phyloP scores from a whole-genome alignment of 2,113 vertebrate genomes.

The Lichenostomus cassidix region DNA sequence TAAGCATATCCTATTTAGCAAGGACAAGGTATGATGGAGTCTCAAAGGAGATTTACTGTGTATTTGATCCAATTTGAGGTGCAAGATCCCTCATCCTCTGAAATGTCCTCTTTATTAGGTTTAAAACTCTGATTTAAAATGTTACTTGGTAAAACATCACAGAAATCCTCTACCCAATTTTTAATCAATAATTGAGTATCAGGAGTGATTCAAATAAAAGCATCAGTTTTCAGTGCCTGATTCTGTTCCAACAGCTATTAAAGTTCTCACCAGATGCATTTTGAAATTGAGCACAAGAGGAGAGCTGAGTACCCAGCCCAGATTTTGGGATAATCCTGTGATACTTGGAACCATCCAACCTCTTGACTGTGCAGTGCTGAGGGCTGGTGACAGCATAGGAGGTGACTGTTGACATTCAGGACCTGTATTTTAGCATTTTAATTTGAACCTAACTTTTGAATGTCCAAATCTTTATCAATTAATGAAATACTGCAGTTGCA shows the following conservation, averaged over 20 bases:
- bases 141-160: not conserved
- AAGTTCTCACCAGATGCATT: not conserved
- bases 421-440: not conserved
- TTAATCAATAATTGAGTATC: not conserved
- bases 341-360: not conserved
- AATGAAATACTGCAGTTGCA: not conserved
- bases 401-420: not conserved
- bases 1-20: not conserved
- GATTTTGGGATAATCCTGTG: not conserved
- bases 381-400: not conserved
- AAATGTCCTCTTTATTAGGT: not conserved
- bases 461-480: not conserved
- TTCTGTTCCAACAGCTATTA: not conserved
- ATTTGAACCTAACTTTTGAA: not conserved
- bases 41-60: not conserved
- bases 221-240: not conserved
- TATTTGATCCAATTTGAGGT: not conserved
- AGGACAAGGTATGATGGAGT: not conserved
- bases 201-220: slow-evolving; percentile 1
- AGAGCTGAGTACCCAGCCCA: not conserved
- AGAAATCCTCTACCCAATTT: not conserved
- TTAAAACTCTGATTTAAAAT: not conserved
- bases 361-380: not conserved
- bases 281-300: not conserved
- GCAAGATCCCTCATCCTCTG: not conserved